Evolutionary conservation across 2,888 invertebrate species (phyloP).

Genomic region (Galeopsomyia nigrocyanea): DNA sequence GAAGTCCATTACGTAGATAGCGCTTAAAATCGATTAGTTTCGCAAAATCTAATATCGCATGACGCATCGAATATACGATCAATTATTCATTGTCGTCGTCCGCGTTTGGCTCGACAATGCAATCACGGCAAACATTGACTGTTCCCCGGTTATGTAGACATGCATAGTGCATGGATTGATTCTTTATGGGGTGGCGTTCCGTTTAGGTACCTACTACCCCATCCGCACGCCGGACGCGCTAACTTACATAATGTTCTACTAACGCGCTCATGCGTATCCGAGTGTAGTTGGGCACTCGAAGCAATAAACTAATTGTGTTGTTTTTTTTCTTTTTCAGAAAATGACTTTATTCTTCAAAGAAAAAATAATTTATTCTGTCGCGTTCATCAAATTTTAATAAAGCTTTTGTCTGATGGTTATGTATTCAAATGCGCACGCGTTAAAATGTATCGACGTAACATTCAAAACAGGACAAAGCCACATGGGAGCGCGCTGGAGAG

Average conservation of each 20-base stretch:
- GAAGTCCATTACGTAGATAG: neutral
- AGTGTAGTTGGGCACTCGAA: constrained; percentile 43
- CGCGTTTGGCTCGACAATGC: constrained; percentile 49
- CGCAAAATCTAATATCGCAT: constrained; percentile 33
- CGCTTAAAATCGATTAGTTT: constrained; percentile 30
- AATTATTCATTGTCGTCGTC: constrained; percentile 57
- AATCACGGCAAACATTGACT: constrained; percentile 65
- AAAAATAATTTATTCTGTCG: no score
- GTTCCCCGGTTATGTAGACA: constrained; percentile 50
- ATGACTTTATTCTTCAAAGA: no score
- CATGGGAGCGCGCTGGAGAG: constrained; percentile 51
- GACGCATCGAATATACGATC: constrained; percentile 41
- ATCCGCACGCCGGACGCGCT: constrained; percentile 11
- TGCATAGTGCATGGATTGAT: constrained; percentile 61
- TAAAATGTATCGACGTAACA: constrained; percentile 13
- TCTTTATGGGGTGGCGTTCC: constrained; percentile 55
- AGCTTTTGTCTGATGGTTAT: no score
- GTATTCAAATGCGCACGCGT: neutral
- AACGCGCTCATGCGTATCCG: constrained; percentile 1
- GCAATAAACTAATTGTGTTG: no score
- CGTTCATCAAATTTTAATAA: no score
- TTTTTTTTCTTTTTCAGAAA: no score
- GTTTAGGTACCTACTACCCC: constrained; percentile 27
- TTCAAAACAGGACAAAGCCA: constrained; percentile 50
- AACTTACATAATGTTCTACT: constrained; percentile 7